Base-by-base conservation (phyloP, 2,113 vertebrate genomes). In the Neogobius melanostomus region DNA sequence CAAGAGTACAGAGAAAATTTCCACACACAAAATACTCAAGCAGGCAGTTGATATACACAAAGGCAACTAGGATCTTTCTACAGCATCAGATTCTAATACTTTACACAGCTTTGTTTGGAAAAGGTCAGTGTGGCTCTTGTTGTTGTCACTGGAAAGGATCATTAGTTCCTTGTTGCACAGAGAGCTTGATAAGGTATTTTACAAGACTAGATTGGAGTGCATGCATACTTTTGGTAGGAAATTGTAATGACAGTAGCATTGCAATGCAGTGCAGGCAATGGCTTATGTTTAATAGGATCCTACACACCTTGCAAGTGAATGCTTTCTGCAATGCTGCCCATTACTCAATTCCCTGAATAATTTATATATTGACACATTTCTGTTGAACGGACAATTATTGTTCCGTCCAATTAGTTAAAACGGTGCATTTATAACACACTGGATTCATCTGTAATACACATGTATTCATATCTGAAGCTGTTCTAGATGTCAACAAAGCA, bases 41-140 rank as follows among this genome's bases (percentile, higher is more conserved):
- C 97, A 97, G 98, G 96, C 96, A 97, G 95, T 95, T 95, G 95
- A 95, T 96, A 95, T 95, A 97, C 96, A 98, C 96, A 95, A 99
- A 98, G 98, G 98, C 97, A 99, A 96, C 98, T 96, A 96, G 97
- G 96, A 96, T 97, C 95, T 94, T 95, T 96, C 97, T 96, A 97
- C 95, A 96, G 95, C 95, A 95, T 97, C 94, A 92, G 95, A 94
- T 95, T 96, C 95, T 97, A 97, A 94, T 94, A 95, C 93, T 96
- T 95, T 93, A 96, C 96, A 98, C 95, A 95, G 96, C 95, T 95
- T 95, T 94, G 94, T 94, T 95, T 81, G 92, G 52, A 93, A 93
- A 95, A 94, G 94, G 93, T 94, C 93, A 92, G 86, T 89, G 94
- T 95, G 96, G 94, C 92, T 92, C 94, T 81, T n/a, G 53, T 77